A percentile compares a stretch with the other conserved stretches of the same genome.
Conservation (phyloP, 2,888 invertebrate genomes). For the Stenodema calcarata region DNA sequence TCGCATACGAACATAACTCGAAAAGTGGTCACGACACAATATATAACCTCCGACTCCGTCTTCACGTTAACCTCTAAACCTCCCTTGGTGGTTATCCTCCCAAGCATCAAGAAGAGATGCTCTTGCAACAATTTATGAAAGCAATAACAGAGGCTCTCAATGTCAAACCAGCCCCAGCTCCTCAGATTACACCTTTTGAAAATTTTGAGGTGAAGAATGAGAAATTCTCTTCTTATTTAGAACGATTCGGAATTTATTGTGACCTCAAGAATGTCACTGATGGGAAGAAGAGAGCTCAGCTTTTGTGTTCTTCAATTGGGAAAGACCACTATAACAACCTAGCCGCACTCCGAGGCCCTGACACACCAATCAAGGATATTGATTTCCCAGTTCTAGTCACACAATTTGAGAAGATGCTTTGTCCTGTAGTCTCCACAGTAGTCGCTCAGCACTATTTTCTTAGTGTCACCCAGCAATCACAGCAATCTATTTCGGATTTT, state of each 20-base stretch:
- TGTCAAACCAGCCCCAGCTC: background rate
- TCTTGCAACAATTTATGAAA: too few species aligned
- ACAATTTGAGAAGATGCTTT: conserved; percentile 20
- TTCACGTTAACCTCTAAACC: too few species aligned
- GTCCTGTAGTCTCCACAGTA: conserved; percentile 4
- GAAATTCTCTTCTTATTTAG: conserved; percentile 44
- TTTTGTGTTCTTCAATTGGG: conserved; percentile 45
- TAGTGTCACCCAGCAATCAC: conserved; percentile 35
- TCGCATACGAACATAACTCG: too few species aligned
- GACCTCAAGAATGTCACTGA: conserved; percentile 43
- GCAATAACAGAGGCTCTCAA: background rate
- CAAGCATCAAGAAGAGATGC: too few species aligned
- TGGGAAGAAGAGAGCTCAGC: conserved; percentile 42
- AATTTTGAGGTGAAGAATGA: conserved; percentile 42
- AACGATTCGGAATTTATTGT: conserved; percentile 48
- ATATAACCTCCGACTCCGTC: too few species aligned
- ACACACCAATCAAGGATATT: conserved; percentile 35
- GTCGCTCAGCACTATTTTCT: background rate
- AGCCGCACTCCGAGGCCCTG: conserved; percentile 34
- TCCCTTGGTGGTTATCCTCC: too few species aligned
- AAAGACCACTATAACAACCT: conserved; percentile 46
- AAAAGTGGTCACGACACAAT: too few species aligned
- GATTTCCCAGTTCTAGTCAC: background rate
- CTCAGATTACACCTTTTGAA: conserved; percentile 46
- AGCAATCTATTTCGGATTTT: conserved; percentile 23